These are phyloP conservation scores for Cyclophora albipunctata DNA, from an alignment of 2,888 invertebrate species.

Conservation along the genomic window DNA sequence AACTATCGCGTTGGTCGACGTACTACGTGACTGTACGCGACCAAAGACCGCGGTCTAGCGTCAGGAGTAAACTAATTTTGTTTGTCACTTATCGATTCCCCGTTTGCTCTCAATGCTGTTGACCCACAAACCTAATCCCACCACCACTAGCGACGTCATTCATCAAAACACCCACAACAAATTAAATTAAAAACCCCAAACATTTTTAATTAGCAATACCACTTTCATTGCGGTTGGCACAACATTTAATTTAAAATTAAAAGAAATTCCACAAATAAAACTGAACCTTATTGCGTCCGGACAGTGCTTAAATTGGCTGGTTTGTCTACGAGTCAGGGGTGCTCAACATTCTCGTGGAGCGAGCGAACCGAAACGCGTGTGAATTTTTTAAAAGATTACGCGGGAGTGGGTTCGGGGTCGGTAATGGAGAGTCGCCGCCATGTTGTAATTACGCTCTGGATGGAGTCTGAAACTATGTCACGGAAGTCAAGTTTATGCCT, in stretches of 20 bases:
- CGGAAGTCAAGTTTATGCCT: conserved; percentile 27
- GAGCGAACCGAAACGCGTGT: conserved; percentile 40
- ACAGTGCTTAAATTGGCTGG: conserved; percentile 23
- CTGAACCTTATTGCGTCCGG: conserved; percentile 10
- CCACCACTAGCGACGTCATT: background rate
- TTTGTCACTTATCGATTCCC: no score
- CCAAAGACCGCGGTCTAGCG: no score
- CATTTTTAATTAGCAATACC: conserved; percentile 46
- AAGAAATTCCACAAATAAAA: conserved; percentile 17
- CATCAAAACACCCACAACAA: conserved; percentile 7
- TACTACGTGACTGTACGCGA: no score
- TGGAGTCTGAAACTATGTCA: conserved; percentile 37
- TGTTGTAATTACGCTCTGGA: conserved; percentile 43
- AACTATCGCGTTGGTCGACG: no score
- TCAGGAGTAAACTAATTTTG: no score
- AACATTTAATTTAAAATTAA: conserved; percentile 29
- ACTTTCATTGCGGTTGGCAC: conserved; percentile 39
- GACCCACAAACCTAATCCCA: no score
- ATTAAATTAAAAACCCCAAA: conserved; percentile 25
- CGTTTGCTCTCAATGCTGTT: no score
- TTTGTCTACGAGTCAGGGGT: conserved; percentile 23
- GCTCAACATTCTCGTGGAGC: conserved; percentile 29
- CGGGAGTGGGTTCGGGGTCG: conserved; percentile 36
- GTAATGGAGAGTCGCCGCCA: conserved; percentile 46
- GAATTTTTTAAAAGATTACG: conserved; percentile 70